Evolutionary conservation across 2,113 vertebrate species (phyloP).

Genomic region (Scatophagus argus): DNA sequence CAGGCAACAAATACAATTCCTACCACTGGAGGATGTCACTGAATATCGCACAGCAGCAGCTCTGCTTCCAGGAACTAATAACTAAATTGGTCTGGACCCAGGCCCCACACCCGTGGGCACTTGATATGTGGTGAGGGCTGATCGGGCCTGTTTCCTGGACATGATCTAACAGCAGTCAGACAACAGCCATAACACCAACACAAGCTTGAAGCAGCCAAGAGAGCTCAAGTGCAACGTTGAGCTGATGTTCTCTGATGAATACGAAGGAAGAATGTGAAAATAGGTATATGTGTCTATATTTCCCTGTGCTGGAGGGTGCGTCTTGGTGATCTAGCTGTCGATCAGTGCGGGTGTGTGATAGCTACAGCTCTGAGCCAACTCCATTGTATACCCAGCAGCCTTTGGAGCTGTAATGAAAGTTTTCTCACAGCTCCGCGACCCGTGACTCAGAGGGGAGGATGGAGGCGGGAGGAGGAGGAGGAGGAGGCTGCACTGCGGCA

Average conservation of each 20-base stretch:
- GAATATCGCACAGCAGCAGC: conserved; percentile 26
- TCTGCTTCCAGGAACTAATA: conserved; percentile 46
- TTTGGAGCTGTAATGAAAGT: conserved; percentile 59
- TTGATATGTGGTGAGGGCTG: conserved; percentile 5
- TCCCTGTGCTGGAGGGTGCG: background rate
- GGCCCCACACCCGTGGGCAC: conserved; percentile 26
- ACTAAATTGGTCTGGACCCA: conserved; percentile 30
- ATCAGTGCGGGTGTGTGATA: background rate
- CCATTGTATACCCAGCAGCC: conserved; percentile 52
- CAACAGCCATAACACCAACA: background rate
- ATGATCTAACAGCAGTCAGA: background rate
- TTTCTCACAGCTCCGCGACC: conserved; percentile 60
- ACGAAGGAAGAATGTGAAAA: background rate
- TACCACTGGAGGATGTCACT: background rate
- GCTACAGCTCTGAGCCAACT: conserved; percentile 12
- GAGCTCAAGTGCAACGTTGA: background rate
- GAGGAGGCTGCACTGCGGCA: conserved; percentile 65
- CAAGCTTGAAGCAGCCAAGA: background rate
- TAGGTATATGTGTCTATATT: background rate
- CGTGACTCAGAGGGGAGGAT: conserved; percentile 56
- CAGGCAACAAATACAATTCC: conserved; percentile 56
- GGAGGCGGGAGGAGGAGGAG: conserved; percentile 20
- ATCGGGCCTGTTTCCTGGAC: conserved; percentile 26
- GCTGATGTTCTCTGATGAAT: background rate
- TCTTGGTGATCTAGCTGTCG: conserved; percentile 22